These are phyloP conservation scores for Heliconius ismenius DNA, from an alignment of 2,888 invertebrate genomes.

Conservation along the genomic window DNA sequence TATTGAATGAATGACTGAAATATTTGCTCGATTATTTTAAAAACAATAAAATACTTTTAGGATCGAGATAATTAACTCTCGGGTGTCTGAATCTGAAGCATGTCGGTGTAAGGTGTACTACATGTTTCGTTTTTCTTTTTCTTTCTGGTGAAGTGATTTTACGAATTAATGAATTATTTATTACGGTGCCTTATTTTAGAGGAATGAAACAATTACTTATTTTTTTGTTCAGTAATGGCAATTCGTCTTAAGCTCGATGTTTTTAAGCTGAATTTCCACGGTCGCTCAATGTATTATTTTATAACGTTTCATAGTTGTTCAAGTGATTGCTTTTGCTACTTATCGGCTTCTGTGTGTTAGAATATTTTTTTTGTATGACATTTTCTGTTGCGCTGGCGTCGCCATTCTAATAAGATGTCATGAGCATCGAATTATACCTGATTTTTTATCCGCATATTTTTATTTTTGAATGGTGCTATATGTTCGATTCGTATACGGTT, in stretches of 20 bases:
- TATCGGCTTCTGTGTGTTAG: constrained; percentile 46
- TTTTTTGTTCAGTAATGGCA: constrained; percentile 1
- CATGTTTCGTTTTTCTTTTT: background rate
- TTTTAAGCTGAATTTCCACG: constrained; percentile 13
- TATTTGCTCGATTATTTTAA: background rate
- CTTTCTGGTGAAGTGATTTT: constrained; percentile 16
- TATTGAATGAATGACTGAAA: background rate
- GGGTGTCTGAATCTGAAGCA: background rate
- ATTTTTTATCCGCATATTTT: constrained; percentile 11
- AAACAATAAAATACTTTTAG: background rate
- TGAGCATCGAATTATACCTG: constrained; percentile 15
- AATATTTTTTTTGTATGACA: constrained; percentile 35
- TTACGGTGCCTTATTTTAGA: constrained; percentile 12
- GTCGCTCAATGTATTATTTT: constrained; percentile 23
- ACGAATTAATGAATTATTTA: constrained; percentile 26
- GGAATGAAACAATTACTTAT: constrained; percentile 12
- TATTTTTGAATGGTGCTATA: constrained; percentile 36
- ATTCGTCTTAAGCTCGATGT: constrained; percentile 7
- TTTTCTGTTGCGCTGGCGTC: constrained; percentile 44
- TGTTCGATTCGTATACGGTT: constrained; percentile 22
- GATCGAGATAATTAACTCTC: constrained; percentile 8
- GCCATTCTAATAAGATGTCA: constrained; percentile 37
- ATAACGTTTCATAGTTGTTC: constrained; percentile 39
- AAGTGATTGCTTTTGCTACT: constrained; percentile 51
- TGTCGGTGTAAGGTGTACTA: constrained; percentile 1